phyloP scores from a whole-genome alignment of 1,140 invertebrate genomes.

The Drosophila rufa region DNA sequence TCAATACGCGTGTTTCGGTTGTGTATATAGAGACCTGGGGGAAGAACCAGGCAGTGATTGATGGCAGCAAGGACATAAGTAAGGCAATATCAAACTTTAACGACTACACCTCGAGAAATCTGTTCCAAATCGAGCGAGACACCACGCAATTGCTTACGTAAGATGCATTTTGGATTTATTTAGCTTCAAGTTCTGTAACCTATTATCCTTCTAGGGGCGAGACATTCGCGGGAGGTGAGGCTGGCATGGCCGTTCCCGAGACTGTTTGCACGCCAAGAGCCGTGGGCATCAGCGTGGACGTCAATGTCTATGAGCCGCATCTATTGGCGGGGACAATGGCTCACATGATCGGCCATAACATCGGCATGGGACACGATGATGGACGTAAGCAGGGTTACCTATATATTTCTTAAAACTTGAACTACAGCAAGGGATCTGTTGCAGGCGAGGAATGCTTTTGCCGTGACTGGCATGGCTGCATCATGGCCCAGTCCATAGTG shows the following conservation, averaged over 20 bases:
- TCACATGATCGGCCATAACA: slow-evolving; percentile 98
- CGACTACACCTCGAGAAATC: slow-evolving; percentile 93
- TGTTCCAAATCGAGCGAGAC: slow-evolving; percentile 94
- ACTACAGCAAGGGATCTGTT: not conserved
- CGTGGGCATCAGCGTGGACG: slow-evolving; percentile 96
- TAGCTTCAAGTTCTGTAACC: not conserved
- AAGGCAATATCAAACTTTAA: slow-evolving; percentile 95
- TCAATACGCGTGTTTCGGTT: slow-evolving; percentile 96
- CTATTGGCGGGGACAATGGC: slow-evolving; percentile 96
- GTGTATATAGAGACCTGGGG: slow-evolving; percentile 99
- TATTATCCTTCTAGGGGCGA: slow-evolving; percentile 88
- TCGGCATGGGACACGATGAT: slow-evolving; percentile 97
- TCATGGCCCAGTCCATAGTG: slow-evolving; percentile 97
- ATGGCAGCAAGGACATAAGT: slow-evolving; percentile 93
- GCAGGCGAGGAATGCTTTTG: slow-evolving; percentile 91
- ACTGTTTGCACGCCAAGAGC: slow-evolving; percentile 96
- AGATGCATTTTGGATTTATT: slow-evolving; percentile 84
- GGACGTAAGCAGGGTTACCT: slow-evolving; percentile 87
- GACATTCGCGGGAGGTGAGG: slow-evolving; percentile 92
- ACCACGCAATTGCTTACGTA: slow-evolving; percentile 96
- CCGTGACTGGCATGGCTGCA: slow-evolving; percentile 97
- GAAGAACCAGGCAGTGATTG: slow-evolving; percentile 92
- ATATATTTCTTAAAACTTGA: not conserved
- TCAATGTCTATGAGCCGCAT: slow-evolving; percentile 97
- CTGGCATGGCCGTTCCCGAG: slow-evolving; percentile 96